Base-by-base conservation (phyloP, 2,113 vertebrate species). In the Colossoma macropomum region DNA sequence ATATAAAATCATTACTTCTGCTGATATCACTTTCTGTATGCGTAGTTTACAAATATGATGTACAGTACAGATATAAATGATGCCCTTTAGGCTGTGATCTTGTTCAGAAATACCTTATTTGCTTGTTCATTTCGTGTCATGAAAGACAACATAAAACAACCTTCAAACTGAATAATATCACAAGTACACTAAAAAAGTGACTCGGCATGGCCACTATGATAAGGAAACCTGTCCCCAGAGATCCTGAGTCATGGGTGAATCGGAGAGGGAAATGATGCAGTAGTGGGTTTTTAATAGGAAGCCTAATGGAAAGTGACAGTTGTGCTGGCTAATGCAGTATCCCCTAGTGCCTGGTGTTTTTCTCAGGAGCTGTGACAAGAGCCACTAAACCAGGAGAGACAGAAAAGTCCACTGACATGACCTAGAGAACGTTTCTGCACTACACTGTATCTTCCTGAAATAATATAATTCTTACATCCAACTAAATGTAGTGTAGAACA, bases 271-370 rank as follows among this genome's bases (percentile, higher is more conserved):
- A 68, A 68, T 9, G 21, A 38, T 69, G 66, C 66, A 23, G 30
- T 38, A 69, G 16, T 34, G 34, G 19, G 34, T 34, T 69, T 48
- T 69, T 59, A 80, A 80, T 70, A 62, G 48, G 30, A 63, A 16
- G 38, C 23, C 23, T 74, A 63, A 81, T 74, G 21, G 27, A 65
- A 50, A 63, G 59, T 81, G 80, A 81, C 80, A 81, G 56, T 63
- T 75, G 52, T 74, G 52, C 66, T 80, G 78, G 78, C 30, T 80
- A 72, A 71, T 72, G 54, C 66, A 38, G 66, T 27, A 41, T 38
- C 48, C 45, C 71, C 41, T 48, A 17, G 63, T 50, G 62, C 45
- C 27, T 52, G 45, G 38, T 66, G 38, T 38, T 50, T 77, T 38
- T 28, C 76, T 77, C 41, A 5, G 21, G 41, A 77, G 41, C 38